phyloP scores from a whole-genome alignment of 2,797 vertebrate species.

The Clarias platycephalus region DNA sequence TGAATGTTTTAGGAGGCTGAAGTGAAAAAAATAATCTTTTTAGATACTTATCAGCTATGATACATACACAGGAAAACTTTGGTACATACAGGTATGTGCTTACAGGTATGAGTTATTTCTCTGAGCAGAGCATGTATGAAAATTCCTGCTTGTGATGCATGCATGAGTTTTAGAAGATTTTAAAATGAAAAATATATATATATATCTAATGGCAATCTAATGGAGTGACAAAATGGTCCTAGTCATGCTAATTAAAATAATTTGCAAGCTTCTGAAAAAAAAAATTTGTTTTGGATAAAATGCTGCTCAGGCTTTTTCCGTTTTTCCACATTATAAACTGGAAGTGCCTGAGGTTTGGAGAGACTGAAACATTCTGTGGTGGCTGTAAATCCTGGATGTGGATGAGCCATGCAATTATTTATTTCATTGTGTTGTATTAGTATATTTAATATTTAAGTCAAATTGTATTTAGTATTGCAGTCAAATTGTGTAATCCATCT shows the following conservation, averaged over 20 bases:
- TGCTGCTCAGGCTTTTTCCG: not conserved
- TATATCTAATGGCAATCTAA: not conserved
- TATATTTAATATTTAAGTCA: not conserved
- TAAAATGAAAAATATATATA: not conserved
- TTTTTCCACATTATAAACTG: not conserved
- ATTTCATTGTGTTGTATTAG: not conserved
- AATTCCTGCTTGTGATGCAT: not conserved
- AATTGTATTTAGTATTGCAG: not conserved
- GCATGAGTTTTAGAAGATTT: not conserved
- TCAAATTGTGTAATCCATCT: not conserved
- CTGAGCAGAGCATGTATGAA: not conserved
- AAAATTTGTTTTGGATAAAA: not conserved
- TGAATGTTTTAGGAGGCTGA: not conserved
- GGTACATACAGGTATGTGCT: too few species aligned
- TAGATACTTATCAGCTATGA: not conserved
- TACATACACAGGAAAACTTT: not conserved
- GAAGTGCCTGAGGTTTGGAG: not conserved
- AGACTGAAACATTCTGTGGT: not conserved
- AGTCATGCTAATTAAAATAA: not conserved
- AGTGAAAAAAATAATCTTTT: not conserved
- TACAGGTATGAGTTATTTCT: too few species aligned
- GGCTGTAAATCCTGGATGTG: not conserved
- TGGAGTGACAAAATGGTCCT: not conserved
- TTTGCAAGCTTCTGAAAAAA: not conserved
- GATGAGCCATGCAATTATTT: not conserved